phyloP scores from a whole-genome alignment of 2,113 vertebrate species.

The Probosciger aterrimus region DNA sequence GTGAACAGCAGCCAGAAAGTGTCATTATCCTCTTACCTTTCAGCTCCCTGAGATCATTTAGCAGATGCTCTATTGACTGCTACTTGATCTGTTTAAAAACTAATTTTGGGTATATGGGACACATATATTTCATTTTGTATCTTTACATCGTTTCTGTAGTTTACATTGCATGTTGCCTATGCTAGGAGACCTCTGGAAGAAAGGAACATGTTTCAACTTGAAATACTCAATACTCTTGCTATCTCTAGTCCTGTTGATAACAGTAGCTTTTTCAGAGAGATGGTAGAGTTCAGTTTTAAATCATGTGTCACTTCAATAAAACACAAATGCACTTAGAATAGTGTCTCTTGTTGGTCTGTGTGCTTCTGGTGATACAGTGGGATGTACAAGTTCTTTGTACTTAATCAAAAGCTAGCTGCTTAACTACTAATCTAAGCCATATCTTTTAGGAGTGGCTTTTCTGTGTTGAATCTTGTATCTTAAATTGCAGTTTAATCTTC shows the following conservation, averaged over 20 bases:
- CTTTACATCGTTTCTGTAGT: not conserved
- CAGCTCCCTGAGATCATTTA: not conserved
- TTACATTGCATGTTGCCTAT: not conserved
- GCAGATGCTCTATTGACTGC: not conserved
- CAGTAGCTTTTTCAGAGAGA: not conserved
- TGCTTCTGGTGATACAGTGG: not conserved
- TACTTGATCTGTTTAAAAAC: not conserved
- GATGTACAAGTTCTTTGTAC: not conserved
- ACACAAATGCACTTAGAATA: not conserved
- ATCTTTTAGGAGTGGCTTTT: not conserved
- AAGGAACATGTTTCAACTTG: not conserved
- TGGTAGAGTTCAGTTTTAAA: not conserved
- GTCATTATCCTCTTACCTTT: not conserved
- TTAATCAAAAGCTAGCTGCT: not conserved
- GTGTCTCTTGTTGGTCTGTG: not conserved
- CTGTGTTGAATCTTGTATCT: not conserved
- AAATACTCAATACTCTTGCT: not conserved
- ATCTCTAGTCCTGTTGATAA: not conserved
- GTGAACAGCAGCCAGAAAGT: not conserved
- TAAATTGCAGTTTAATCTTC: not conserved
- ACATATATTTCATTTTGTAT: not conserved
- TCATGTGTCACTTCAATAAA: not conserved
- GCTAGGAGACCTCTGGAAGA: not conserved
- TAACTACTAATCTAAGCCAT: not conserved
- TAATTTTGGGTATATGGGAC: not conserved